Base-by-base conservation (phyloP, 30 jellyfish, hydroid and myxozoan species). In the Catostylus mosaicus region DNA sequence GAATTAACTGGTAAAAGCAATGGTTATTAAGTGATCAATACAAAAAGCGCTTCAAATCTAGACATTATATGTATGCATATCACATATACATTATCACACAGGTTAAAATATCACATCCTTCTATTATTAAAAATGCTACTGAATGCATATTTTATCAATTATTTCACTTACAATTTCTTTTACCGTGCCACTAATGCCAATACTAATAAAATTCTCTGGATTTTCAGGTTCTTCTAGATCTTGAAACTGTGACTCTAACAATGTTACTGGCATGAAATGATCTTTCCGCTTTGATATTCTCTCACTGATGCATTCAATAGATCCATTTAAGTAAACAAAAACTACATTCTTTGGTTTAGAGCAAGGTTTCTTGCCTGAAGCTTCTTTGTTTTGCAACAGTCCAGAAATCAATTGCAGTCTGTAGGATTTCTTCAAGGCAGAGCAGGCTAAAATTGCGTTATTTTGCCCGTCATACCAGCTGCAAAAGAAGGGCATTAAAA, bases 401-500 rank as follows among this genome's bases (percentile, higher is more conserved):
- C 71, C 77, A 19, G 83, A 46, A 30, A 50, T 32, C 73, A 83
- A 22, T 34, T 54, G 75, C 10, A 33, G 30, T 24, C 93, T 83
- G 93, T 83, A 83, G 12, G 40, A 29, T 48, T 22, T 43, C 34
- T 70, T 83, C 70, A 83, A 46, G 9, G 86, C 86, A 10, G 93
- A 83, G 43, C 93, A 83, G 18, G 93, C 93, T 60, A 83, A 59
- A 23, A 83, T 33, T 6, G 78, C 78, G 50, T 83, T 37, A 0
- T 34, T 57, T 26, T 33, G 23, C 2, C 24, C n/a, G 2, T 23
- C n/a, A 29, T 7, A 3, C 86, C 86, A 83, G 8, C 86, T 59
- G 38, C 32, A 16, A 59, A 18, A 16, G 20, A 50, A 50, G 24
- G 20, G 20, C 2, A 50, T 16, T 2, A 9, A 4, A 16, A 16